Evolutionary conservation across 1,140 invertebrate species (phyloP).

Genomic region (Adelges cooleyi): DNA sequence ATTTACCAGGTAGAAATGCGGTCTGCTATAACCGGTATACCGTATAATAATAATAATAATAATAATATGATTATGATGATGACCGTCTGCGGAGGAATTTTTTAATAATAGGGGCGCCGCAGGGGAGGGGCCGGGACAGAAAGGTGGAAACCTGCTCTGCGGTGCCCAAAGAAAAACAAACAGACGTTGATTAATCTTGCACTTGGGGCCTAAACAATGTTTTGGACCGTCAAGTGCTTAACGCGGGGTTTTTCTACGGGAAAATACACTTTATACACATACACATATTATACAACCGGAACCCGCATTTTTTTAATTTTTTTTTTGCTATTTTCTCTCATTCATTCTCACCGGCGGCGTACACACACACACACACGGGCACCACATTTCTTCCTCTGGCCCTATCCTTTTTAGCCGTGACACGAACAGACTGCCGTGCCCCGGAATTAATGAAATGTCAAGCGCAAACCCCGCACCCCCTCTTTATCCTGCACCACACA

Average conservation of each 20-base stretch:
- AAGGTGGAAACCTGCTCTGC: too few species aligned
- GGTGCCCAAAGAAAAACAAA: conserved; percentile 26
- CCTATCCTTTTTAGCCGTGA: not conserved
- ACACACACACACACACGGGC: not conserved
- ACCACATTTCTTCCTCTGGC: not conserved
- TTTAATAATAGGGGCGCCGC: too few species aligned
- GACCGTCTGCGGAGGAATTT: too few species aligned
- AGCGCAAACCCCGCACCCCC: conserved; percentile 12
- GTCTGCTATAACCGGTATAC: too few species aligned
- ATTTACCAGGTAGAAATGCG: too few species aligned
- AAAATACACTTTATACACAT: conserved; percentile 14
- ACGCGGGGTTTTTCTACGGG: conserved; percentile 15
- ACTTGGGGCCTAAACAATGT: conserved; percentile 16
- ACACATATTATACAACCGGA: too few species aligned
- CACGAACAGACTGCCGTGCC: conserved; percentile 27
- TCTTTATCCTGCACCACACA: not conserved
- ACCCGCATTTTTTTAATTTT: not conserved
- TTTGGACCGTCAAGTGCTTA: conserved; percentile 24
- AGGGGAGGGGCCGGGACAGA: too few species aligned
- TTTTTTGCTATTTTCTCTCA: not conserved
- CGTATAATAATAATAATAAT: too few species aligned
- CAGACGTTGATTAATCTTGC: conserved; percentile 23
- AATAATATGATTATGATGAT: too few species aligned
- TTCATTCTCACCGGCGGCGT: not conserved
- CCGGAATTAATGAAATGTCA: conserved; percentile 29